Conservation (phyloP, 1,140 invertebrate genomes). For the Lepidurus arcticus region DNA sequence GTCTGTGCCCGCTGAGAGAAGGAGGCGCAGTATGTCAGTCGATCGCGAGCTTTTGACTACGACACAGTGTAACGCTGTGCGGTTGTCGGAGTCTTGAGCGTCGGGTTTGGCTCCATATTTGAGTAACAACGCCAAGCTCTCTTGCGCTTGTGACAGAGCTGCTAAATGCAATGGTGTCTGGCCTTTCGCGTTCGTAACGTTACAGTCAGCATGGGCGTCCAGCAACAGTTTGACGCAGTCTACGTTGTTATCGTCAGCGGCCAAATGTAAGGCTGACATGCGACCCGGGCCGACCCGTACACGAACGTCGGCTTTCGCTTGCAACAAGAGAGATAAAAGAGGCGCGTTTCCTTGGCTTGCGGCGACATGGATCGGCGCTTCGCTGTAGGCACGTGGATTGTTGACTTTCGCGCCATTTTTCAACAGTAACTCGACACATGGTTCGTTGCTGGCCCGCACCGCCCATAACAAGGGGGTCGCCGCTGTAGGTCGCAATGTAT, state of each 20-base stretch:
- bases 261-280: slow-evolving; percentile 67
- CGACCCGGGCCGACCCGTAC: slow-evolving; percentile 58
- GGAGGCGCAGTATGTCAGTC: slow-evolving; percentile 58
- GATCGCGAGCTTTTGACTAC: slow-evolving; percentile 66
- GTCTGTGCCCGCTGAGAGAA: slow-evolving; percentile 69
- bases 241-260: slow-evolving; percentile 52
- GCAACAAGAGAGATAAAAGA: slow-evolving; percentile 62
- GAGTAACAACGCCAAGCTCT: slow-evolving; percentile 66
- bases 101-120: slow-evolving; percentile 60
- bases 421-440: slow-evolving; percentile 61
- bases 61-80: slow-evolving; percentile 69
- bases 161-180: slow-evolving; percentile 73
- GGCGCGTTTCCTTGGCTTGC: slow-evolving; percentile 61
- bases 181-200: slow-evolving; percentile 49
- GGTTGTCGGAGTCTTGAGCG: slow-evolving; percentile 65
- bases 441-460: slow-evolving; percentile 59
- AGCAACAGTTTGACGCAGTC: slow-evolving; percentile 46
- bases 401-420: slow-evolving; percentile 65
- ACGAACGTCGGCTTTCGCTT: slow-evolving; percentile 66
- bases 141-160: slow-evolving; percentile 64
- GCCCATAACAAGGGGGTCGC: slow-evolving; percentile 65
- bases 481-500: slow-evolving; percentile 43
- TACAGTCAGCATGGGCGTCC: slow-evolving; percentile 46
- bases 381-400: slow-evolving; percentile 61
- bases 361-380: slow-evolving; percentile 76